A percentile compares a stretch with the other conserved stretches of the same genome.
phyloP scores from a whole-genome alignment of 2,888 invertebrate genomes.

The Standfussiana lucernea region DNA sequence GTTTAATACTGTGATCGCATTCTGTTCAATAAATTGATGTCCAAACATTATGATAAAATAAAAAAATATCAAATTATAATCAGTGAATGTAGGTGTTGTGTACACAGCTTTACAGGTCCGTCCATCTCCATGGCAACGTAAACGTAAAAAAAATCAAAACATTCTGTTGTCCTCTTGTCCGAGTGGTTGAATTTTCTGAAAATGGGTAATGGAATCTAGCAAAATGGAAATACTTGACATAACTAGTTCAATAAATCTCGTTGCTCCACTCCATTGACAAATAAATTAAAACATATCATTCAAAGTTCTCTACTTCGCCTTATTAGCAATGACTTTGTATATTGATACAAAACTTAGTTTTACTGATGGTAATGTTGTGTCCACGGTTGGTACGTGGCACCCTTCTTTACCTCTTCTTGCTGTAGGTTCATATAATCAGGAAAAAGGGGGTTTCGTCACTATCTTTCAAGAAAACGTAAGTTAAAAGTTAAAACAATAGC shows the following conservation, averaged over 20 bases:
- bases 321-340: slow-evolving; percentile 93
- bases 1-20: neutral
- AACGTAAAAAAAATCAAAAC: slow-evolving; percentile 16
- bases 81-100: neutral
- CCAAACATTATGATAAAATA: neutral
- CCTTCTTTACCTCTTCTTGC: slow-evolving; percentile 94
- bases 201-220: neutral
- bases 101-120: neutral
- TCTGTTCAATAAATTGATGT: neutral
- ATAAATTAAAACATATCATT: neutral
- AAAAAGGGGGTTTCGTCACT: slow-evolving; percentile 96
- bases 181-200: neutral
- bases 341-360: slow-evolving; percentile 96
- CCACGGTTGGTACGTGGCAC: slow-evolving; percentile 96
- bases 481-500: slow-evolving; percentile 74
- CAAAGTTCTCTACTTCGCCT: neutral
- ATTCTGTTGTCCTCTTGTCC: neutral
- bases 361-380: slow-evolving; percentile 94
- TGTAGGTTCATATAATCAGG: slow-evolving; percentile 96
- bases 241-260: neutral
- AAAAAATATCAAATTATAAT: neutral
- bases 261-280: neutral
- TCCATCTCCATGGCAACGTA: slow-evolving; percentile 32
- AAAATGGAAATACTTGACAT: neutral
- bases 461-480: slow-evolving; percentile 96